Evolutionary conservation across 2,113 vertebrate genomes (phyloP).

Genomic region (Urocolius indicus): DNA sequence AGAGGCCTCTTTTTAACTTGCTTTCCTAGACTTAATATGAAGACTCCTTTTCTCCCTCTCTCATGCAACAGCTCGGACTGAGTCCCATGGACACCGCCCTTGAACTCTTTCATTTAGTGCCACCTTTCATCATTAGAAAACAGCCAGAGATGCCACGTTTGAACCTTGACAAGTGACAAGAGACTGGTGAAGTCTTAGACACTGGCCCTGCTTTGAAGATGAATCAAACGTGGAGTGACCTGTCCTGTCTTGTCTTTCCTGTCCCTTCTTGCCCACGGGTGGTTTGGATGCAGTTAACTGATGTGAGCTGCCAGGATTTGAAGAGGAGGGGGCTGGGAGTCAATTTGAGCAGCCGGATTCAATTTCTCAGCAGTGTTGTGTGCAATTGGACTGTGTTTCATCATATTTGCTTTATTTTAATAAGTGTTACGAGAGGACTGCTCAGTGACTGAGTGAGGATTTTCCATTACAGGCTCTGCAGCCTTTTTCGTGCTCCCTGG

Average conservation of each 20-base stretch:
- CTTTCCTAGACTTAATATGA: not conserved
- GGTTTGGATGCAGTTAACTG: not conserved
- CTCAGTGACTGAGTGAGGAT: not conserved
- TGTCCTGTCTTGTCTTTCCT: not conserved
- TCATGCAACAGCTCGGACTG: not conserved
- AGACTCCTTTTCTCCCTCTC: not conserved
- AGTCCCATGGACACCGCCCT: not conserved
- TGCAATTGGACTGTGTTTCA: conserved; percentile 18
- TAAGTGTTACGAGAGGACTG: not conserved
- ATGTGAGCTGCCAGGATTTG: not conserved
- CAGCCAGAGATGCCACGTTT: not conserved
- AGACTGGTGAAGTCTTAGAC: not conserved
- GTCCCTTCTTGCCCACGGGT: not conserved
- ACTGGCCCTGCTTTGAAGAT: not conserved
- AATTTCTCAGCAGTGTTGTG: conserved; percentile 12
- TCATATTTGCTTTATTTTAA: conserved; percentile 28
- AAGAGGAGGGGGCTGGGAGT: not conserved
- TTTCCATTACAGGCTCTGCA: conserved; percentile 45
- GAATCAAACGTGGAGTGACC: not conserved
- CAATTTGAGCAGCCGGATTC: not conserved
- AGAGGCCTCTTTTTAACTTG: not conserved
- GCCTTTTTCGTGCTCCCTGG: not conserved
- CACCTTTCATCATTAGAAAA: not conserved
- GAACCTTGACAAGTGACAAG: not conserved
- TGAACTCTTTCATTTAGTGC: not conserved